Evolutionary conservation across 2,888 invertebrate species (phyloP), one percentile per base, ranked within the genome.

Genomic region (Agrochola lychnidis): DNA sequence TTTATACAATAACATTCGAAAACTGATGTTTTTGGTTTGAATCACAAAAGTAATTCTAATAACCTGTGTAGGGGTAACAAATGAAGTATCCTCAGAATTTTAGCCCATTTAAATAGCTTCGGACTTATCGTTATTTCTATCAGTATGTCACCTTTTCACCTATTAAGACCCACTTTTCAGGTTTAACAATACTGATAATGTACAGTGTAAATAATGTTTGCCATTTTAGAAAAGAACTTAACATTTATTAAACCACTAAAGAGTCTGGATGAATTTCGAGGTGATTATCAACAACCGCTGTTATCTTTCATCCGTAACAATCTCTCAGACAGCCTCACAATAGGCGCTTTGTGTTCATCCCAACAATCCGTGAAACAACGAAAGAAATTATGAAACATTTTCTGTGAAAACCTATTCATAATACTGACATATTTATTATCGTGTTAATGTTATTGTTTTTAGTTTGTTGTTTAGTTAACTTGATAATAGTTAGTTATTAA

Each of bases 291-390:
- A 36, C 25, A 16, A 25, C 36, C 3, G 7, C 4, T 63, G 45
- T 77, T 63, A 68, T 70, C 22, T 70, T 22, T 70, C 62, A 67
- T 14, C 45, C 36, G n/a, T 62, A 42, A 59, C 40, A 63, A 63
- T 79, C 22, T n/a, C 40, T 59, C 10, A 63, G 67, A 66, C 22
- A 79, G 57, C 9, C 19, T 40, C 53, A 83, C 56, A 82, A 74
- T 25, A 57, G 40, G 16, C 30, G 57, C 62, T 67, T 70, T 74
- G 57, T 71, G 40, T 62, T 62, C 12, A 10, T 61, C 22, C 25
- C n/a, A 42, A 53, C 14, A 67, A 22, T 67, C n/a, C 6, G 22
- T 62, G 19, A 45, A 66, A 73, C 51, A 67, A 70, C 16, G 9
- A 16, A 25, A n/a, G 1, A 40, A 25, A 53, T 42, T n/a, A 53